Base-by-base conservation (phyloP, 2,888 invertebrate genomes). In the Pandemis corylana region DNA sequence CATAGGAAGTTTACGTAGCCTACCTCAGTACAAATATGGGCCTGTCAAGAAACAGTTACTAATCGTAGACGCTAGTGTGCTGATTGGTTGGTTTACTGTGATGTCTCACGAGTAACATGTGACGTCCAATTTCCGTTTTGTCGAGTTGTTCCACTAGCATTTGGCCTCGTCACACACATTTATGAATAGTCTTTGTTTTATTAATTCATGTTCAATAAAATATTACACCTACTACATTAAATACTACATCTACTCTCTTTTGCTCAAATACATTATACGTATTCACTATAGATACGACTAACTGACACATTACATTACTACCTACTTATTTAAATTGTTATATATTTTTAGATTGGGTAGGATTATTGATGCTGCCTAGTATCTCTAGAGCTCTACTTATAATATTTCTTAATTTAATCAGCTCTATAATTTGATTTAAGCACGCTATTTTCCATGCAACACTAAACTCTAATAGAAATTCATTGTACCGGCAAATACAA, bases 121-220 rank as follows among this genome's bases (percentile, higher is more conserved):
- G 78, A 77, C 77, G 76, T 78, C 76, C 75, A 78, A 78, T 78
- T 77, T 78, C 78, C 78, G 77, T 73, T 62, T 68, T 56, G 68
- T 76, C 68, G 70, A 70, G 72, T 70, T 68, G 75, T 68, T 71
- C 71, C 74, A 72, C 63, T 44, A 68, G 72, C 72, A 75, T 66
- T 68, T 66, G 71, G 71, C 61, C 70, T 53, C 65, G 62, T 44
- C 51, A 62, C 66, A 69, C 20, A 65, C 74, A 70, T 66, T 69
- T 53, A 62, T 74, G 74, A 74, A 74, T 74, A 70, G 69, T 61
- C 15, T 56, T 65, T 56, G 41, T 67, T n/a, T 74, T 61, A 56
- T 59, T 59, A 59, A 59, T 59, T 56, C 53, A 56, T 15, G 7
- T 56, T 49, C 13, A 49, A 3, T 20, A 53, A 12, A n/a, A 53